Conservation (phyloP, 2,797 vertebrate genomes). For the Myotis findleyi region DNA sequence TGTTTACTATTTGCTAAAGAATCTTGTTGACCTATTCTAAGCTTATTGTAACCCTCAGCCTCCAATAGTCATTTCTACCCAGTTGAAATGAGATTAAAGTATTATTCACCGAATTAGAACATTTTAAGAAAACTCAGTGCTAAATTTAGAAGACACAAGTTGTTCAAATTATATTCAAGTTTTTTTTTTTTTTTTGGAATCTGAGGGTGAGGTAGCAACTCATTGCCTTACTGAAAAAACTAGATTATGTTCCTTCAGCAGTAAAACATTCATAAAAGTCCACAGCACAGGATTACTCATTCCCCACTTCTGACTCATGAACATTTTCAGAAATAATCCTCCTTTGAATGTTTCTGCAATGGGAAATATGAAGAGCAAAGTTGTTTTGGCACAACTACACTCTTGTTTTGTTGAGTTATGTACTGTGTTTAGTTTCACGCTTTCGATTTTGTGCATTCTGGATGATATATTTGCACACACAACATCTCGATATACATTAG, state of each 20-base stretch:
- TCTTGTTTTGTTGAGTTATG: slow-evolving; percentile 74
- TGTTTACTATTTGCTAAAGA: slow-evolving; percentile 42
- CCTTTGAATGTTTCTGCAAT: slow-evolving; percentile 64
- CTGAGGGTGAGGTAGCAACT: not conserved
- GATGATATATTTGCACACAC: slow-evolving; percentile 50
- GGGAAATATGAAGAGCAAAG: slow-evolving; percentile 52
- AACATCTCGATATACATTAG: slow-evolving; percentile 39
- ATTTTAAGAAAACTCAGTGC: slow-evolving; percentile 40
- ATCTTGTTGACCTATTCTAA: not conserved
- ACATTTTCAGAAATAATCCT: slow-evolving; percentile 71
- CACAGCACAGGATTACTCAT: slow-evolving; percentile 67
- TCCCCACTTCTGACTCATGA: slow-evolving; percentile 66
- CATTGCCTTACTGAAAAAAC: not conserved
- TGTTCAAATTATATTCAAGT: slow-evolving; percentile 23
- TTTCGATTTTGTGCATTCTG: slow-evolving; percentile 72
- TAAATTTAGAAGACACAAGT: not conserved
- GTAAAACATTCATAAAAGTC: slow-evolving; percentile 65
- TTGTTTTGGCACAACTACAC: slow-evolving; percentile 43
- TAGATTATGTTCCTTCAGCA: not conserved
- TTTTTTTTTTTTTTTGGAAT: not conserved
- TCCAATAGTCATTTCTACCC: not conserved
- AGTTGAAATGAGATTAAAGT: not conserved
- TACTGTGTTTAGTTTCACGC: slow-evolving; percentile 78
- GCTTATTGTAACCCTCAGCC: not conserved
- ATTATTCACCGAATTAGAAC: not conserved